phyloP scores from a whole-genome alignment of 2,797 vertebrate species.

The Eidolon dupreanum region DNA sequence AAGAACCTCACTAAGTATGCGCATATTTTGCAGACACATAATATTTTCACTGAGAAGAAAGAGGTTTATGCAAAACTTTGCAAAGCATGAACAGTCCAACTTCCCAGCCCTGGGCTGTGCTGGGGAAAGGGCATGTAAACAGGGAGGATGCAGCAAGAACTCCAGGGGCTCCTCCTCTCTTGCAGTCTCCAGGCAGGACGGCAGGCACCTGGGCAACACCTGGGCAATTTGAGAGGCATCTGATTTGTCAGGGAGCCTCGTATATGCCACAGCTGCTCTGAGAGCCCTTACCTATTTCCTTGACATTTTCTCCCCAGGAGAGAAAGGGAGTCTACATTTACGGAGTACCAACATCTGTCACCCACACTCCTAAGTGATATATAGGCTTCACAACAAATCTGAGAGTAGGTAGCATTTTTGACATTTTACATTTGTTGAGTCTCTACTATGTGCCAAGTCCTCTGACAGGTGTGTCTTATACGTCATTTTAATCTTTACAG shows the following conservation, averaged over 20 bases:
- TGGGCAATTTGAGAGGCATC: too few relatives aligned
- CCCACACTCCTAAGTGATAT: not conserved
- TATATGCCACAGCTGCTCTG: not conserved
- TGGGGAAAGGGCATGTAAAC: too few relatives aligned
- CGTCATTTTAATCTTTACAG: constrained; percentile 24
- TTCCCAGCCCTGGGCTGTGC: not conserved
- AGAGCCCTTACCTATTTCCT: not conserved
- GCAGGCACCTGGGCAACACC: not conserved
- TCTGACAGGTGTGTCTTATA: not conserved
- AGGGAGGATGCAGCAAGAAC: accelerated
- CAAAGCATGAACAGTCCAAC: not conserved
- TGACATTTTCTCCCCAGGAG: not conserved
- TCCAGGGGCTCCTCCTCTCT: not conserved
- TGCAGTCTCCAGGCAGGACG: not conserved
- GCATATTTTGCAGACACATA: not conserved
- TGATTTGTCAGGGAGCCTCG: not conserved
- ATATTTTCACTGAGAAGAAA: constrained; percentile 12
- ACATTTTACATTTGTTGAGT: constrained; percentile 46
- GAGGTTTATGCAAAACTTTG: not conserved
- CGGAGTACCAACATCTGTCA: constrained; percentile 2
- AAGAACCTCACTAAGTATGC: not conserved
- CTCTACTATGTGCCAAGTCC: not conserved
- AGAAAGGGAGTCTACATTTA: not conserved
- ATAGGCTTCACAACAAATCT: constrained; percentile 27
- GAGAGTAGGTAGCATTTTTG: not conserved